Evolutionary conservation across 2,888 invertebrate genomes (phyloP).

Genomic region (Tolmerus cingulatus): DNA sequence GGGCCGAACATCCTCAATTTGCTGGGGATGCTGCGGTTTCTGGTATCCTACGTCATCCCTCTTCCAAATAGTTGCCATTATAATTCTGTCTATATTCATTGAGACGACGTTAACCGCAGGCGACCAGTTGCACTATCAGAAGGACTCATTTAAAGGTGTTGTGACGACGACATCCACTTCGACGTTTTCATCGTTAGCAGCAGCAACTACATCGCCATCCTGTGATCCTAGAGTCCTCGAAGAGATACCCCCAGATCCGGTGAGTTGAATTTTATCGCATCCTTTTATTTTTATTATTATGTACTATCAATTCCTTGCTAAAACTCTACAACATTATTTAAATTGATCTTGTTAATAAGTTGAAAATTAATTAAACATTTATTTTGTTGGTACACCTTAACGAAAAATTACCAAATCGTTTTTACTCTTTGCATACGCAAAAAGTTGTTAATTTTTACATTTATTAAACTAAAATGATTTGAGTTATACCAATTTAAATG

Average conservation of each 20-base stretch:
- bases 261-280: slow-evolving; percentile 51
- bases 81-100: slow-evolving; percentile 44
- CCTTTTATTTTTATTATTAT: too few species aligned
- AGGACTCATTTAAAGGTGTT: slow-evolving; percentile 35
- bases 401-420: too few species aligned
- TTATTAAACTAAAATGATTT: too few species aligned
- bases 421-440: too few species aligned
- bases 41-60: slow-evolving; percentile 45
- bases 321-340: too few species aligned
- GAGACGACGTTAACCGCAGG: slow-evolving; percentile 44
- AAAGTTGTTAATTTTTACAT: too few species aligned
- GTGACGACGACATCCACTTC: slow-evolving; percentile 45
- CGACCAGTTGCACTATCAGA: slow-evolving; percentile 26
- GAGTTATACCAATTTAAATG: too few species aligned
- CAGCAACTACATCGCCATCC: slow-evolving; percentile 42
- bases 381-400: too few species aligned
- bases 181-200: slow-evolving; percentile 46
- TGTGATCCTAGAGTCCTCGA: slow-evolving; percentile 62
- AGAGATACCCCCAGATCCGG: slow-evolving; percentile 61
- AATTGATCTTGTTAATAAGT: too few species aligned
- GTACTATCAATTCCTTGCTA: too few species aligned
- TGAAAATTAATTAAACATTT: too few species aligned
- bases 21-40: slow-evolving; percentile 39
- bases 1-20: slow-evolving; percentile 41
- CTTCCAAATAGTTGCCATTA: slow-evolving; percentile 40